These are phyloP conservation scores for Phaethornis superciliosus DNA, from an alignment of 2,113 vertebrate genomes.

Conservation along the genomic window DNA sequence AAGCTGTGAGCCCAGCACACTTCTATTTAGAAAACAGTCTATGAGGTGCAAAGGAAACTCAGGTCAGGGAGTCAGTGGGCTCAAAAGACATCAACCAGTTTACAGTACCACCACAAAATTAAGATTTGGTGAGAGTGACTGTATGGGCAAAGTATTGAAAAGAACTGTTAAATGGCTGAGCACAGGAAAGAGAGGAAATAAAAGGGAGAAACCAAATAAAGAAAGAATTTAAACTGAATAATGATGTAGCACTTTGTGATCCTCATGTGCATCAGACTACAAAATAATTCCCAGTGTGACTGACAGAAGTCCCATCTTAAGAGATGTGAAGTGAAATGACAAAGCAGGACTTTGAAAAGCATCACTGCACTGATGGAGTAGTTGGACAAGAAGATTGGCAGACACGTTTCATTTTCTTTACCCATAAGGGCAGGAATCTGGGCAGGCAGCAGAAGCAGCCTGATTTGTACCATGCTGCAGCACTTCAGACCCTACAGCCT, in stretches of 20 bases:
- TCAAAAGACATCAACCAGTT: background rate
- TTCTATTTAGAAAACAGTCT: background rate
- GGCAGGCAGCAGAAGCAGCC: background rate
- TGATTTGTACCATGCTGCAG: background rate
- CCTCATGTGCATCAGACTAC: background rate
- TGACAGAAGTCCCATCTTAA: background rate
- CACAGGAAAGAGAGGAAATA: background rate
- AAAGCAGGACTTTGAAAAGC: background rate
- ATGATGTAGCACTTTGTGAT: background rate
- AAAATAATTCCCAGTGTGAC: background rate
- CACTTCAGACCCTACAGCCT: background rate
- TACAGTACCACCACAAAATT: background rate
- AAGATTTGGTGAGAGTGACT: background rate
- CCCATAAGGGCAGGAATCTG: background rate
- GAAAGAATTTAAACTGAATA: background rate
- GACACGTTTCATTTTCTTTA: background rate
- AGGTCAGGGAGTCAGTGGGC: background rate
- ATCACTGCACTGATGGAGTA: background rate
- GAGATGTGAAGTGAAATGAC: background rate
- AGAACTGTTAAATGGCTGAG: background rate
- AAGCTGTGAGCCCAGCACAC: background rate
- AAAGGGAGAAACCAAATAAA: background rate
- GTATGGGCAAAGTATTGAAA: background rate
- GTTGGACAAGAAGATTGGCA: background rate
- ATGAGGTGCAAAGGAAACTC: background rate